Conservation (phyloP, 2,113 vertebrate genomes). For the Mola mola region DNA sequence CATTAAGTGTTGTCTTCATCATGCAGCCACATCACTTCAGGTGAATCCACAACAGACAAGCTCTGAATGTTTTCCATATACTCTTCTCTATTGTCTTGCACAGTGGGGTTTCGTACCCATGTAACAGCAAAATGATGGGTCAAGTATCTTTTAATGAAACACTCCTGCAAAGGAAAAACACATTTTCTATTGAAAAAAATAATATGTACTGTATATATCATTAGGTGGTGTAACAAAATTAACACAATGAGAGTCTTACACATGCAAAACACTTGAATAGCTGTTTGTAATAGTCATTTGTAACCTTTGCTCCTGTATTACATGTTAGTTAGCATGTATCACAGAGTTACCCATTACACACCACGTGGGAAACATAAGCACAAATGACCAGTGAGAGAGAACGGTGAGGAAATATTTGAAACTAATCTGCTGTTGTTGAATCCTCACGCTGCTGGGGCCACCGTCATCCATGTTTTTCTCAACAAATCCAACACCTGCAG, state of each 20-base stretch:
- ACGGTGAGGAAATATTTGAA: background rate
- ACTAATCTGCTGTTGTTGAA: background rate
- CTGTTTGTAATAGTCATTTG: slow-evolving; percentile 87
- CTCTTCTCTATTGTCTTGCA: slow-evolving; percentile 52
- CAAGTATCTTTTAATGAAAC: slow-evolving; percentile 63
- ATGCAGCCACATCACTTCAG: slow-evolving; percentile 52
- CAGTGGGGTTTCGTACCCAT: slow-evolving; percentile 51
- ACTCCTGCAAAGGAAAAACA: slow-evolving; percentile 45
- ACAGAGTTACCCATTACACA: slow-evolving; percentile 88
- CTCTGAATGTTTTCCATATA: slow-evolving; percentile 52
- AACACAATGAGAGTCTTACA: slow-evolving; percentile 31
- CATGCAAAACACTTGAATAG: slow-evolving; percentile 86
- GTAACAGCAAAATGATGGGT: slow-evolving; percentile 54
- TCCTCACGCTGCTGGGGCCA: slow-evolving; percentile 83
- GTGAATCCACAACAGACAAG: slow-evolving; percentile 45
- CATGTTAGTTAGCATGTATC: slow-evolving; percentile 92
- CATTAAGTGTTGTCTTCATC: slow-evolving; percentile 61
- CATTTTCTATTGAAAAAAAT: background rate
- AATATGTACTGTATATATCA: background rate
- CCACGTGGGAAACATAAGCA: slow-evolving; percentile 71
- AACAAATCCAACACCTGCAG: slow-evolving; percentile 86
- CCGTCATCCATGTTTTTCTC: slow-evolving; percentile 88
- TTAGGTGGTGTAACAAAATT: background rate
- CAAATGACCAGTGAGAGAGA: background rate
- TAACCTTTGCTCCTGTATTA: slow-evolving; percentile 88